phyloP scores from a whole-genome alignment of 2,888 invertebrate species.

The Catotricha subobsoleta region DNA sequence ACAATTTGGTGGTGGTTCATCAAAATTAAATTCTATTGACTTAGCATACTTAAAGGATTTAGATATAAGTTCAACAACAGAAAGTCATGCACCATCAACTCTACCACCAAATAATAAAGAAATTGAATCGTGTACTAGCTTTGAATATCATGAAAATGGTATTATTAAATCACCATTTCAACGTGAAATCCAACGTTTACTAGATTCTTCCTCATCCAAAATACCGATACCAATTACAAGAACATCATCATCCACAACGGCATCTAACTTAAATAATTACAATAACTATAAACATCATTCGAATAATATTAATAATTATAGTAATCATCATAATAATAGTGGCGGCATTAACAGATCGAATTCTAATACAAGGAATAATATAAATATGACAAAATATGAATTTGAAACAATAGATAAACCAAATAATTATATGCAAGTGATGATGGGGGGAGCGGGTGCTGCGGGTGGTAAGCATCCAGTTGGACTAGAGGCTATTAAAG shows the following conservation, averaged over 20 bases:
- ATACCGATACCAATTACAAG: neutral
- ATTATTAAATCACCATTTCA: conserved; percentile 47
- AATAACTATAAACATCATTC: neutral
- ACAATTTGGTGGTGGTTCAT: conserved; percentile 9
- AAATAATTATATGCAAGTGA: conserved; percentile 16
- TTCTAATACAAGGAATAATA: too few relatives aligned
- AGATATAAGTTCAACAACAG: conserved; percentile 30
- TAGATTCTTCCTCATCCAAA: conserved; percentile 31
- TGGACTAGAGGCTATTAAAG: conserved; percentile 59
- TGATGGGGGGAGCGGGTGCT: conserved; percentile 16
- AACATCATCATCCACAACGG: neutral
- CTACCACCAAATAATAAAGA: conserved; percentile 35
- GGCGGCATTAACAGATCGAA: too few relatives aligned
- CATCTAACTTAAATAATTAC: neutral
- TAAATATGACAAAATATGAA: conserved; percentile 14
- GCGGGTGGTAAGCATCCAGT: conserved; percentile 39
- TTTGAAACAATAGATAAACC: conserved; percentile 16
- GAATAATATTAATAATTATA: conserved; percentile 4
- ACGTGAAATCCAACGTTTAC: conserved; percentile 60
- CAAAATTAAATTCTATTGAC: conserved; percentile 17
- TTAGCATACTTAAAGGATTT: conserved; percentile 27
- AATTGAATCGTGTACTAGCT: conserved; percentile 43
- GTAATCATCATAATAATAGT: too few relatives aligned
- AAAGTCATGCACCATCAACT: conserved; percentile 35
- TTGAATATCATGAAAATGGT: conserved; percentile 38